Evolutionary conservation across 2,113 vertebrate genomes (phyloP).

Genomic region (Tychaedon coryphoeus): DNA sequence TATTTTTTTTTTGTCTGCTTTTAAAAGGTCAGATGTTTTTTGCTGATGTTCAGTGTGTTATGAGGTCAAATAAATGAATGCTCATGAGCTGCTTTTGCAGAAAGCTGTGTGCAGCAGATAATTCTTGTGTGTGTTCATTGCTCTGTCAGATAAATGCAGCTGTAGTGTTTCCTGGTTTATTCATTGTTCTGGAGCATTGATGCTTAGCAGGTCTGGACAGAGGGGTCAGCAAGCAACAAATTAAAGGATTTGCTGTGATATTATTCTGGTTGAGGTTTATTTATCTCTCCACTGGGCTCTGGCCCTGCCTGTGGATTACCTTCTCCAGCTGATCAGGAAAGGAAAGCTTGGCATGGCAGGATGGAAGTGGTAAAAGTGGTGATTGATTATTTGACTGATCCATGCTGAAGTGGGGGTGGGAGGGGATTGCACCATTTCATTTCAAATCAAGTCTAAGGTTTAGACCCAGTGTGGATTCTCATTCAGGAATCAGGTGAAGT

Average conservation of each 20-base stretch:
- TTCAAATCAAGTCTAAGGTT: neutral
- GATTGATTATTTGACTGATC: neutral
- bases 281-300: neutral
- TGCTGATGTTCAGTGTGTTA: constrained; percentile 2
- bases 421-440: neutral
- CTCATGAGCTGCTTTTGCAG: neutral
- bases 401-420: neutral
- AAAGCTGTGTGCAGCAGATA: neutral
- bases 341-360: neutral
- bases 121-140: neutral
- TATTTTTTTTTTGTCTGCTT: neutral
- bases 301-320: neutral
- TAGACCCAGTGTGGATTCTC: neutral
- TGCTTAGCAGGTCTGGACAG: neutral
- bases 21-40: neutral
- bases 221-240: neutral
- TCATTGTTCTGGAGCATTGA: neutral
- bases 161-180: neutral
- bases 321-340: neutral
- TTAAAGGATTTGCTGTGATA: neutral
- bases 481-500: neutral
- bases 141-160: neutral
- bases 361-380: neutral
- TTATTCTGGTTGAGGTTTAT: neutral
- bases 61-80: neutral